Percentiles rank a stretch among this genome's conserved stretches.
Evolutionary conservation across 2,113 vertebrate species (phyloP).

Genomic region (Grammomys surdaster): DNA sequence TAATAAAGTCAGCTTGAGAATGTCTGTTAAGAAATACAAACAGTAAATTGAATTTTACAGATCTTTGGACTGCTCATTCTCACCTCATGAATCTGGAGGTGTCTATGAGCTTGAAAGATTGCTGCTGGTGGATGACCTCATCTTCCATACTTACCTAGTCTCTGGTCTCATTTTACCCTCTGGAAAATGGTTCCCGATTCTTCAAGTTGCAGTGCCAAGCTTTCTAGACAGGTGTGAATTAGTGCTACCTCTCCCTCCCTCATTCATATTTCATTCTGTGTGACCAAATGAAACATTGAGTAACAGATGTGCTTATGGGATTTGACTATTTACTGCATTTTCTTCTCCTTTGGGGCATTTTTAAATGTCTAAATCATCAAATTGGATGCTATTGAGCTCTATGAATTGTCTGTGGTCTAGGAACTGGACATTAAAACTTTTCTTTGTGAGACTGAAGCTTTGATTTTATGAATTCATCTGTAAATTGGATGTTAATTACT

Average conservation of each 20-base stretch:
- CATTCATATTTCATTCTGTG: slow-evolving; percentile 66
- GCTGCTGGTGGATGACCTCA: slow-evolving; percentile 85
- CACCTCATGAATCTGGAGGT: slow-evolving; percentile 86
- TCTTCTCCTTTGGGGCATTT: slow-evolving; percentile 62
- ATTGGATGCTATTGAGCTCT: slow-evolving; percentile 28
- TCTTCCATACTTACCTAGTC: slow-evolving; percentile 82
- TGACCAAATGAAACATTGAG: slow-evolving; percentile 10
- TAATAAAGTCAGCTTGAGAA: slow-evolving; percentile 78
- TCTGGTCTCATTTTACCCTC: slow-evolving; percentile 83
- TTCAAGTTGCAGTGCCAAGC: slow-evolving; percentile 75
- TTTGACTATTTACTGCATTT: slow-evolving; percentile 44
- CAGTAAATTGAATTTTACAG: slow-evolving; percentile 85
- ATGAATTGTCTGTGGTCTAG: slow-evolving; percentile 47
- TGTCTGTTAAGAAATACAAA: slow-evolving; percentile 79
- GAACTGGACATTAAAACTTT: slow-evolving; percentile 52
- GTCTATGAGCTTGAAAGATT: slow-evolving; percentile 84
- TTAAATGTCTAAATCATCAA: slow-evolving; percentile 64
- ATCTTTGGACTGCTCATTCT: slow-evolving; percentile 78
- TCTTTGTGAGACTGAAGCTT: slow-evolving; percentile 60
- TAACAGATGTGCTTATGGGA: slow-evolving; percentile 3
- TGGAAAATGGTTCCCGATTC: slow-evolving; percentile 74
- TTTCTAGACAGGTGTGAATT: slow-evolving; percentile 80
- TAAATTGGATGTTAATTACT: slow-evolving; percentile 80
- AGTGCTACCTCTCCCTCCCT: slow-evolving; percentile 61
- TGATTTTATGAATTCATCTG: slow-evolving; percentile 73